Evolutionary conservation across 2,888 invertebrate genomes (phyloP), one percentile per base, ranked within the genome.

Genomic region (Ceraclea dissimilis): DNA sequence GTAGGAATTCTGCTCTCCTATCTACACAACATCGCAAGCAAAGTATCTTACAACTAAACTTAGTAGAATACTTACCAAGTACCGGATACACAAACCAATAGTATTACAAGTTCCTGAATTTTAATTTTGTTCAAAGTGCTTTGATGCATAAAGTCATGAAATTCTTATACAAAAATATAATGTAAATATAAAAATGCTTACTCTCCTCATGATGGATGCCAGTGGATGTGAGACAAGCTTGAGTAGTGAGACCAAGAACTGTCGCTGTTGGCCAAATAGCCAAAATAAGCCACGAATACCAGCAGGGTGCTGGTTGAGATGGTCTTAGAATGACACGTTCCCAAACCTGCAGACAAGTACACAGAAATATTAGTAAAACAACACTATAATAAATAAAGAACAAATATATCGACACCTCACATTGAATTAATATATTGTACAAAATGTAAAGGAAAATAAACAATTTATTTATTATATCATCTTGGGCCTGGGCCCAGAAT

Each of bases 261-360:
- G 85, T 78, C 62, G 85, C 79, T 20, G 82, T 78, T 1, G 88
- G 88, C 89, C 89, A 89, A 39, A 84, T 79, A 2, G 81, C 83
- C 46, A 90, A 73, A 43, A 88, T 79, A 62, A 87, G 71, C 88
- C 88, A 89, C 51, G 86, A 85, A 67, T 83, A 79, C 73, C 85
- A 83, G 69, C 88, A 88, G 1, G 85, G 82, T 1, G 80, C 79
- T 1, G 78, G 69, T 51, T 72, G 72, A 0, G 70, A 76, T 1
- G 81, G 79, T 65, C 78, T 77, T 56, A 81, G 65, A 64, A 81
- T 80, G 31, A 85, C 80, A 16, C 85, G 75, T 62, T 84, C 83
- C 84, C 85, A 84, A 33, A 86, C 19, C 76, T 76, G 59, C 1
- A 58, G 52, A 11, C 20, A 48, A 53, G 18, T 34, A 17, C 4